Base-by-base conservation (phyloP, 2,113 vertebrate species). In the Notiomystis cincta region DNA sequence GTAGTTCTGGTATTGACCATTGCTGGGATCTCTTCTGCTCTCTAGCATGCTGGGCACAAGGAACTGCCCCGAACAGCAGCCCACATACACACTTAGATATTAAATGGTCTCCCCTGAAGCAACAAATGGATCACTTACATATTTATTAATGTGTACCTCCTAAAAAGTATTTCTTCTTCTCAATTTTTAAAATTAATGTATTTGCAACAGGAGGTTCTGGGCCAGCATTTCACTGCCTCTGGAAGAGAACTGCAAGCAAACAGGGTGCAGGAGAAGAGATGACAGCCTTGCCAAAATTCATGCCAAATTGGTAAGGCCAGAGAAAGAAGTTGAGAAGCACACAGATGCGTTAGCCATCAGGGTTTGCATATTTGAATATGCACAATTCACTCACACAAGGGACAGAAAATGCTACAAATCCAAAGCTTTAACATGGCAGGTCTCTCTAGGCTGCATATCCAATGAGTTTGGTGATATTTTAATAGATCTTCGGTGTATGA, bases 181-280 rank as follows among this genome's bases (percentile, higher is more conserved):
- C 0, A 30, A 5, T 27, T 35, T 69, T 35, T 11, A 37, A 45
- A 53, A 23, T 31, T 23, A 6, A 10, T 24, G 17, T 38, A 2
- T 61, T 67, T n/a, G 19, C 12, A 37, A 3, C 16, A 65, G n/a
- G 54, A 56, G 19, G 7, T 20, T 87, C 80, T 35, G 31, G 37
- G 65, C 6, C 37, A n/a, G 37, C 7, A 1, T 61, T 27, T 40
- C 1, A 0, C 18, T 73, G 69, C 18, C 28, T 57, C 31, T 40
- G 51, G 33, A 28, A 70, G n/a, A 64, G 27, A 48, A 53, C 27
- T 0, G 0, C 25, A 28, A 21, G 58, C 40, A 72, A 72, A 20
- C 23, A 33, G 0, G 1, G 24, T 44, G 58, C 48, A 72, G 48
- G 44, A 69, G 64, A 50, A 57, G 60, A 31, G n/a, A 31, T 2